Conservation (phyloP, 2,888 invertebrate genomes). For the Venustoraphidia nigricollis region DNA sequence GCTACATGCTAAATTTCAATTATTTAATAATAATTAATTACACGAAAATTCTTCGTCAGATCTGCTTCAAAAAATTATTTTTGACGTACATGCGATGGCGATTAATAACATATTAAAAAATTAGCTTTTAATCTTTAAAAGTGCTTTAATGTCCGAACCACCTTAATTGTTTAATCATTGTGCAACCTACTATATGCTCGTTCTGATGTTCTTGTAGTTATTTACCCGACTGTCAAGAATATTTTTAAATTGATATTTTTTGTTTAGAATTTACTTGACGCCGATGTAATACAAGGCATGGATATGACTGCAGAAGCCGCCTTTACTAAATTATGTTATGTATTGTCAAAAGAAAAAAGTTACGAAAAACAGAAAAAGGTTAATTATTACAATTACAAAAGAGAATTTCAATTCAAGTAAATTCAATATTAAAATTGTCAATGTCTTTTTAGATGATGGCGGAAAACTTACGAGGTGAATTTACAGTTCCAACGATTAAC, state of each 20-base stretch:
- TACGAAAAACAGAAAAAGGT: slow-evolving; percentile 48
- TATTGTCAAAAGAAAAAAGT: slow-evolving; percentile 64
- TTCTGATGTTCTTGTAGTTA: no score
- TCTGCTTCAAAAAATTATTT: no score
- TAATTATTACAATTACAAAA: slow-evolving; percentile 12
- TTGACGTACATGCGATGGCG: no score
- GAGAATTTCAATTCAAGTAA: slow-evolving; percentile 3
- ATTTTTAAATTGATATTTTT: background rate
- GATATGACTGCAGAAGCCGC: slow-evolving; percentile 95
- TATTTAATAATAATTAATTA: no score
- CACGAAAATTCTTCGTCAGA: no score
- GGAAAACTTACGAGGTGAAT: slow-evolving; percentile 64
- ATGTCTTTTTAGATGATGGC: slow-evolving; percentile 48
- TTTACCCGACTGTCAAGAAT: no score
- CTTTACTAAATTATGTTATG: slow-evolving; percentile 77
- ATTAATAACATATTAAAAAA: no score
- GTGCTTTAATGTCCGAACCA: no score
- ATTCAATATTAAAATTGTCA: background rate
- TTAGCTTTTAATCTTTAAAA: no score
- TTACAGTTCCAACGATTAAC: slow-evolving; percentile 34
- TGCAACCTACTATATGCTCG: no score
- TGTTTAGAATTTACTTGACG: slow-evolving; percentile 37
- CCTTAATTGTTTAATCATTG: no score
- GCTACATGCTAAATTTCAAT: no score
- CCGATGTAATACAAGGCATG: slow-evolving; percentile 62